Percentiles rank a stretch among this genome's conserved stretches.
Conservation (phyloP, 2,797 vertebrate genomes). For the Hippoglossus hippoglossus region DNA sequence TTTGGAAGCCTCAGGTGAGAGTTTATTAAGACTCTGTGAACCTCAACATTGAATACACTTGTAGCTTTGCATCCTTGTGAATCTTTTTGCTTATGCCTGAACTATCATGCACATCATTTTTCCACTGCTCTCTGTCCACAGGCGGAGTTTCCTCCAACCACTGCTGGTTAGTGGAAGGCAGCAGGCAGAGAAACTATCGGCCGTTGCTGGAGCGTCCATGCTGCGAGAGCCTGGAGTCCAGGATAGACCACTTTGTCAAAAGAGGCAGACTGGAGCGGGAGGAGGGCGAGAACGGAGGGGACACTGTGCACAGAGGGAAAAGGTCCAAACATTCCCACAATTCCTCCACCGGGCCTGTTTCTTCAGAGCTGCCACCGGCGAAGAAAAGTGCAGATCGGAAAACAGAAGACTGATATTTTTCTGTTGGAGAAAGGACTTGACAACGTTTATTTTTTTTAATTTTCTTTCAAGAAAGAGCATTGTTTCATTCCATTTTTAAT, state of each 20-base stretch:
- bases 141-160: conserved; percentile 59
- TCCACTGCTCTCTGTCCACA: conserved; percentile 38
- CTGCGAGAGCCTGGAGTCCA: conserved; percentile 92
- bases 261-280: conserved; percentile 85
- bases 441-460: not conserved
- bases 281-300: conserved; percentile 76
- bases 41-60: no score
- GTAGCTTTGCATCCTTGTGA: no score
- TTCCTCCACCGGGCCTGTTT: conserved; percentile 8
- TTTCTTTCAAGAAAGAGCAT: not conserved
- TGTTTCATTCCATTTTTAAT: not conserved
- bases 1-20: conserved; percentile 79
- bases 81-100: no score
- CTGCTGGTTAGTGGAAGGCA: conserved; percentile 89
- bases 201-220: conserved; percentile 89
- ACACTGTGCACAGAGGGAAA: conserved; percentile 80
- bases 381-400: conserved; percentile 38
- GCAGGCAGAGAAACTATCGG: conserved; percentile 88
- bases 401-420: conserved; percentile 28
- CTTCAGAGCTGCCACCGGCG: conserved; percentile 11
- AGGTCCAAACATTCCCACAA: conserved; percentile 76
- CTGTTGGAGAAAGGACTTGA: conserved; percentile 13
- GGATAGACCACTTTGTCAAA: conserved; percentile 91
- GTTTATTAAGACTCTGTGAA: not conserved
- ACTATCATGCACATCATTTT: not conserved